Percentiles rank a stretch among this genome's conserved stretches.
Conservation (phyloP, 2,888 invertebrate genomes). For the Oxyteleia sp. region DNA sequence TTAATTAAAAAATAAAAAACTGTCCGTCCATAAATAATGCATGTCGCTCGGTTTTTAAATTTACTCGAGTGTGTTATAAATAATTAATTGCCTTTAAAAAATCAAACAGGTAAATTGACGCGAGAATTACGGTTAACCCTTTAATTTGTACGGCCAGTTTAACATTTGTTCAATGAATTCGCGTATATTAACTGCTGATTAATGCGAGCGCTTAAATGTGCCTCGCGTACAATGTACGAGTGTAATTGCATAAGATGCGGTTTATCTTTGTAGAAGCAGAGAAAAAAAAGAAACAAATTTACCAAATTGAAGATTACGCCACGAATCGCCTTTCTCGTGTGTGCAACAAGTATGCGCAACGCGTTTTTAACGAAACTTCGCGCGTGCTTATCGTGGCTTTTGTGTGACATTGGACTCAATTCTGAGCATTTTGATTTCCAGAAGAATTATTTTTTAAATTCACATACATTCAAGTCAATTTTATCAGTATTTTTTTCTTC, state of each 20-base stretch:
- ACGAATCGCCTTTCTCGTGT: slow-evolving; percentile 48
- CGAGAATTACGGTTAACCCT: not conserved
- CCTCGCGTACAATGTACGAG: slow-evolving; percentile 31
- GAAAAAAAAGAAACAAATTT: slow-evolving; percentile 44
- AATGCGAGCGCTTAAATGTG: slow-evolving; percentile 7
- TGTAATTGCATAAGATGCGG: slow-evolving; percentile 36
- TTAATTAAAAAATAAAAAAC: not conserved
- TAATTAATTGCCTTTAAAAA: not conserved
- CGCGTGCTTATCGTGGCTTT: slow-evolving; percentile 49
- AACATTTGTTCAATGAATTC: slow-evolving; percentile 12
- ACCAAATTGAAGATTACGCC: slow-evolving; percentile 62
- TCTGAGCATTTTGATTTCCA: too few relatives aligned
- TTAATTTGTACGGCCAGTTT: not conserved
- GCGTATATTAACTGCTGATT: slow-evolving; percentile 9
- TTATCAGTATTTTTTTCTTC: too few relatives aligned
- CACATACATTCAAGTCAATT: too few relatives aligned
- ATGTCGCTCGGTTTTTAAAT: not conserved
- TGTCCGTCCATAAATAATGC: not conserved
- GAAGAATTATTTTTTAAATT: too few relatives aligned
- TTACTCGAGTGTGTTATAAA: too few relatives aligned
- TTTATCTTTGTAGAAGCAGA: slow-evolving; percentile 49
- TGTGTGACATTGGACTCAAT: slow-evolving; percentile 53
- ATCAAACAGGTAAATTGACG: too few relatives aligned
- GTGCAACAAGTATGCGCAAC: slow-evolving; percentile 60
- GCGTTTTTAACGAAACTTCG: slow-evolving; percentile 55